Evolutionary conservation across 2,113 vertebrate species (phyloP), one percentile per base, ranked within the genome.

Genomic region (Axis porcinus): DNA sequence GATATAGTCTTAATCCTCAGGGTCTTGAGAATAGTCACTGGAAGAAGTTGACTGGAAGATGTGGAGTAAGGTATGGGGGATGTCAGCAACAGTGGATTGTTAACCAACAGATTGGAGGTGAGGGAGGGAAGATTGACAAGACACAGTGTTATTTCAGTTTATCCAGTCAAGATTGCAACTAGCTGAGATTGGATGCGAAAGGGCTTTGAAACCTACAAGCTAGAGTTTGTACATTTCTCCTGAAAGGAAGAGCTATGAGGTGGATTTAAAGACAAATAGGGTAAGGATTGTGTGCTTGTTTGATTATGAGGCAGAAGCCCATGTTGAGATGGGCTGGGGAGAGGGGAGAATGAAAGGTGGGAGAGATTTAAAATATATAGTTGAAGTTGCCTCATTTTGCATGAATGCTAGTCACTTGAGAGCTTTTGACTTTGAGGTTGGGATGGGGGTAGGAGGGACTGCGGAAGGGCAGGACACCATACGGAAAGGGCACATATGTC

Each of bases 401-500:
- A n/a, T 84, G 74, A 79, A 58, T 92, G 50, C 83, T 89, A 87
- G 58, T 55, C 86, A 6, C 83, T 76, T 67, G 89, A 83, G 83
- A 97, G 83, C n/a, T 50, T 92, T 96, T 92, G 47, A 67, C 70
- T n/a, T 90, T 30, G 81, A 79, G 30, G 36, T 64, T 67, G 54
- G 52, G 60, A 45, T 55, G 78, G 57, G 67, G 60, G 30, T 76
- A 47, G 74, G 54, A 43, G 15, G 30, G 33, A 9, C 83, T 76
- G 45, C 6, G 70, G 60, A 91, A 86, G 45, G 14, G 17, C 55
- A 60, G 70, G 62, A 74, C 40, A 43, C 94, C 8, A 16, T 40
- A 55, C 81, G 70, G 60, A 89, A 76, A 95, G 64, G 52, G 50
- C 95, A 94, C 74, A 82, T 86, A 85, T 96, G 91, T 85, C 70